Evolutionary conservation across 2,113 vertebrate species (phyloP).

Genomic region (Anoura caudifer): DNA sequence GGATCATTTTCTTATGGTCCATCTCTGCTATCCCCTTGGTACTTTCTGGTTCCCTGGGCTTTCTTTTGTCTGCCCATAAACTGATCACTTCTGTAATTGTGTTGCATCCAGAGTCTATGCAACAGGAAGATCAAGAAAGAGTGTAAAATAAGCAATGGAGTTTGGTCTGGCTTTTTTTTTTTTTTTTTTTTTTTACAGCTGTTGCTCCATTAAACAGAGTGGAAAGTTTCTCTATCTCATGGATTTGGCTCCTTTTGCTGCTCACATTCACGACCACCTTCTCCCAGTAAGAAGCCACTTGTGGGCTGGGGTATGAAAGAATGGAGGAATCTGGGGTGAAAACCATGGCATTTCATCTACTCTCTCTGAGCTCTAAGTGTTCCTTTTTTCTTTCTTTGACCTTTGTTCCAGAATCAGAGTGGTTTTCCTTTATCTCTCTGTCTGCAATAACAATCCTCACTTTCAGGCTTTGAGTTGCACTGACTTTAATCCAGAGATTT

Average conservation of each 20-base stretch:
- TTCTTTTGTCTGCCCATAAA: neutral
- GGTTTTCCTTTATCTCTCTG: neutral
- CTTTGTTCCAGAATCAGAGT: neutral
- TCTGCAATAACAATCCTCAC: neutral
- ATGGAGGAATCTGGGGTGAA: neutral
- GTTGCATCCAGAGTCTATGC: neutral
- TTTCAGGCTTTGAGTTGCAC: neutral
- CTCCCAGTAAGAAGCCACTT: neutral
- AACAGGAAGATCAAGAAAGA: neutral
- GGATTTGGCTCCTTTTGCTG: neutral
- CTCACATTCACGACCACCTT: neutral
- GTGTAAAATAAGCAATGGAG: neutral
- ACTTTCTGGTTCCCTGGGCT: neutral
- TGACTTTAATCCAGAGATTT: neutral
- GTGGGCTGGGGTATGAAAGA: neutral
- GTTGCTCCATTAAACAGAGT: neutral
- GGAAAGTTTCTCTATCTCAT: neutral
- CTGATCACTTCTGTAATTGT: neutral
- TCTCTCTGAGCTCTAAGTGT: neutral
- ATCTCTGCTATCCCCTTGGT: neutral
- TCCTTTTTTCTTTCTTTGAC: neutral
- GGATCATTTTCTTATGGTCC: neutral
- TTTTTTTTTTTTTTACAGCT: neutral
- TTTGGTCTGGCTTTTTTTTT: neutral
- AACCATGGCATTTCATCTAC: neutral